A percentile compares a stretch with the other conserved stretches of the same genome.
These are phyloP conservation scores for Rhinolophus sinicus DNA, from an alignment of 2,113 vertebrate species.

Conservation along the genomic window DNA sequence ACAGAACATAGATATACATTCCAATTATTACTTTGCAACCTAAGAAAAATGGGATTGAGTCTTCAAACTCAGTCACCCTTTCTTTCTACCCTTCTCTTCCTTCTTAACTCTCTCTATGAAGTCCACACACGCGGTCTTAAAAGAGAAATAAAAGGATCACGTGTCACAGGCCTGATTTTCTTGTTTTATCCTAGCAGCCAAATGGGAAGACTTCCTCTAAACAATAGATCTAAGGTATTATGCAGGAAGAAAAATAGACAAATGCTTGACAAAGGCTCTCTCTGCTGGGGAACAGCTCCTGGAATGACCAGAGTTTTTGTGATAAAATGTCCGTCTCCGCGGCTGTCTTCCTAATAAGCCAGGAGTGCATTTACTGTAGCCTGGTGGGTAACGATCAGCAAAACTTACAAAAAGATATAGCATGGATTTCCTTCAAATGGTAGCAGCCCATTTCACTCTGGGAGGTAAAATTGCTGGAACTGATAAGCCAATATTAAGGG, in stretches of 20 bases:
- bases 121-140: background rate
- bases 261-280: constrained; percentile 67
- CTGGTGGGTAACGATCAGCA: constrained; percentile 78
- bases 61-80: background rate
- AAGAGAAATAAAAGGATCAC: constrained; percentile 26
- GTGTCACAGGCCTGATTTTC: constrained; percentile 27
- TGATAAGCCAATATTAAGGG: constrained; percentile 82
- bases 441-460: constrained; percentile 80
- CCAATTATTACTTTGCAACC: background rate
- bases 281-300: constrained; percentile 67
- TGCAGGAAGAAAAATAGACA: constrained; percentile 64
- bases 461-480: constrained; percentile 83
- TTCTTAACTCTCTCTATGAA: background rate
- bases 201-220: constrained; percentile 45
- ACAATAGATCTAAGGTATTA: constrained; percentile 63
- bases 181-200: constrained; percentile 47
- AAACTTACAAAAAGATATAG: constrained; percentile 77
- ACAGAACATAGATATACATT: background rate
- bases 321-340: constrained; percentile 66
- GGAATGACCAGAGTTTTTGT: constrained; percentile 65
- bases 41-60: background rate
- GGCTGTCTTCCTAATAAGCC: constrained; percentile 75
- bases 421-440: constrained; percentile 79
- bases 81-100: background rate
- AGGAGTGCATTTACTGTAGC: constrained; percentile 77